A percentile compares a stretch with the other conserved stretches of the same genome.
Evolutionary conservation across 53 echinoderm and acorn worm genomes (phyloP).

Genomic region (Temnopleurus reevesii): DNA sequence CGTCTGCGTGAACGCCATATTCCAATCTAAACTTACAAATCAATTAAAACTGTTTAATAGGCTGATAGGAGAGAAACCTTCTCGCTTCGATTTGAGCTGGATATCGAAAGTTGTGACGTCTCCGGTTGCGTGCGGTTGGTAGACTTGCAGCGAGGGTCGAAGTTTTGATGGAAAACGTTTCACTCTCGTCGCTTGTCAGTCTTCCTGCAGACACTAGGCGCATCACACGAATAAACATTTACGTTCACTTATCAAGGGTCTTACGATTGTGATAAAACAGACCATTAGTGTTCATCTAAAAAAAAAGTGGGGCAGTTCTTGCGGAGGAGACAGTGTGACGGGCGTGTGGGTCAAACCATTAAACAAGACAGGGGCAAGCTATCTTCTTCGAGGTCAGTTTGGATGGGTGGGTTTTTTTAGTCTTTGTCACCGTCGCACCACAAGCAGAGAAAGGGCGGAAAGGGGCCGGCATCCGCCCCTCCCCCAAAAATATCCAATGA

Average conservation of each 20-base stretch:
- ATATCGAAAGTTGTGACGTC: conserved; percentile 4
- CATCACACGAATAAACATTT: conserved; percentile 54
- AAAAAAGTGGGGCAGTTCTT: conserved; percentile 34
- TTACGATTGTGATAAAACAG: conserved; percentile 57
- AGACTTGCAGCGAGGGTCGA: background rate
- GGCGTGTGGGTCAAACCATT: conserved; percentile 45
- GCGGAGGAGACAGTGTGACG: conserved; percentile 47
- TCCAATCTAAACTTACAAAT: background rate
- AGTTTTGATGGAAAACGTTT: conserved; percentile 25
- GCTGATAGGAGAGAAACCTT: background rate
- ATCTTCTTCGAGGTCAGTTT: conserved; percentile 31
- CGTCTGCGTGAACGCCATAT: conserved; percentile 45
- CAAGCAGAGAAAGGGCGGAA: background rate
- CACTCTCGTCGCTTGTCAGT: conserved; percentile 30
- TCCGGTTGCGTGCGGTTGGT: background rate
- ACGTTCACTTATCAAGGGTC: conserved; percentile 58
- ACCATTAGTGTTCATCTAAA: conserved; percentile 57
- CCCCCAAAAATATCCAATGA: background rate
- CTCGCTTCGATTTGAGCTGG: background rate
- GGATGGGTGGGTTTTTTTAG: conserved; percentile 1
- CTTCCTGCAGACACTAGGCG: conserved; percentile 1
- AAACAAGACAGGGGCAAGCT: conserved; percentile 39
- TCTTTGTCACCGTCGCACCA: no score
- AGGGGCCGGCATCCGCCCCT: background rate
- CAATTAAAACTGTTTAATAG: background rate